These are phyloP conservation scores for Cynopterus brachyotis DNA, from an alignment of 2,113 vertebrate genomes.

Conservation along the genomic window DNA sequence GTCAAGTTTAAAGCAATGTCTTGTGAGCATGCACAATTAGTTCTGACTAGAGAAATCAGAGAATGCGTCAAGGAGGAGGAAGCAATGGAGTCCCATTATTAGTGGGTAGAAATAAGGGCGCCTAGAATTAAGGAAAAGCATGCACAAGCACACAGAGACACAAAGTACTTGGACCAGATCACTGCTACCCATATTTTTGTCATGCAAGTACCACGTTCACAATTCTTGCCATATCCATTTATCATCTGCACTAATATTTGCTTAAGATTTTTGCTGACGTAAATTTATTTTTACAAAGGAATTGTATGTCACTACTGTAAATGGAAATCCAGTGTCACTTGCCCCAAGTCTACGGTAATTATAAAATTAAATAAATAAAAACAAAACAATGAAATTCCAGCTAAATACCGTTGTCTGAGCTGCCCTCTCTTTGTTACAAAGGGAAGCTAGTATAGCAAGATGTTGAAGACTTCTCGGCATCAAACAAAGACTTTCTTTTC, in stretches of 20 bases:
- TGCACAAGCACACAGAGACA: not conserved
- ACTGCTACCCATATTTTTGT: not conserved
- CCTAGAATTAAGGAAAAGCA: not conserved
- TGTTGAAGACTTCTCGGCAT: not conserved
- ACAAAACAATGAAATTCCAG: not conserved
- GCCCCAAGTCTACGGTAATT: not conserved
- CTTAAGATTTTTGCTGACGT: not conserved
- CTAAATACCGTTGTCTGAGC: not conserved
- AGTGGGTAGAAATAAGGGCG: not conserved
- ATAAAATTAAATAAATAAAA: not conserved
- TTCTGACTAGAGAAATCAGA: not conserved
- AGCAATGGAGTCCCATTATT: not conserved
- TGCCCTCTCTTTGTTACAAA: not conserved
- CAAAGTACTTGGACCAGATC: not conserved
- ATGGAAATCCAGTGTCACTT: not conserved
- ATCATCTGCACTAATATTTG: not conserved
- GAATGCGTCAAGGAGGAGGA: not conserved
- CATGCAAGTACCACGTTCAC: not conserved
- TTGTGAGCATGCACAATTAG: not conserved
- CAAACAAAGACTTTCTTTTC: not conserved
- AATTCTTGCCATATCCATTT: not conserved
- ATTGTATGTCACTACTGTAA: not conserved
- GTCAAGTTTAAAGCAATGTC: not conserved
- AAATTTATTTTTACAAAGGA: not conserved
- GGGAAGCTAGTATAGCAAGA: not conserved